Base-by-base conservation (phyloP, 2,888 invertebrate genomes). In the Apantesis nais region DNA sequence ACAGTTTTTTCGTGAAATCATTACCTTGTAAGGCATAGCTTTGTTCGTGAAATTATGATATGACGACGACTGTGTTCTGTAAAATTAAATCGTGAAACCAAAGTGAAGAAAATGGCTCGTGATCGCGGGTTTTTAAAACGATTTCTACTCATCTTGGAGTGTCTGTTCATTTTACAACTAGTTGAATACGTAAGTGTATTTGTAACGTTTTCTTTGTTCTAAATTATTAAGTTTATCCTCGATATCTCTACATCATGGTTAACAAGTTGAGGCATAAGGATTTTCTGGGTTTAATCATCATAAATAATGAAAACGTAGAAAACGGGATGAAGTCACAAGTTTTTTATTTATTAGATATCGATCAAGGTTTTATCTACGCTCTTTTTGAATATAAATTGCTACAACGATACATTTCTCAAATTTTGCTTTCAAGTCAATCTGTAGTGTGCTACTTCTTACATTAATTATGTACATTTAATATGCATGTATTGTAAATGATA, bases 131-230 rank as follows among this genome's bases (percentile, higher is more conserved):
- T 84, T 80, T 79, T 85, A 77, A 85, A 84, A 81, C 87, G 88
- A 87, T 88, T 86, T 87, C 84, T 91, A 81, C 85, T 85, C 77
- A 78, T 85, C 83, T 78, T 90, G 83, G 89, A 90, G 85, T 91
- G 84, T 85, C 86, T 92, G 75, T 85, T 92, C 75, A 76, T 91
- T 76, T 80, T 92, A 80, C 87, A 87, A 73, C 73, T 92, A 83
- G 80, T 85, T 76, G 86, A 90, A 90, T 86, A 91, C 85, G 92
- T 93, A 89, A 92, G 92, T 92, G 72, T 71, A 75, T 79, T 84
- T 74, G 73, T 80, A 76, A 74, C 69, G 76, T 80, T 86, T 84
- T 80, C 80, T 84, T 83, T 83, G 85, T 87, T 88, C 80, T 82
- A 86, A 83, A 66, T 84, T 83, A 86, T 78, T 86, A 84, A 83